Conservation (phyloP, 2,113 vertebrate genomes). For the Sorex araneus region DNA sequence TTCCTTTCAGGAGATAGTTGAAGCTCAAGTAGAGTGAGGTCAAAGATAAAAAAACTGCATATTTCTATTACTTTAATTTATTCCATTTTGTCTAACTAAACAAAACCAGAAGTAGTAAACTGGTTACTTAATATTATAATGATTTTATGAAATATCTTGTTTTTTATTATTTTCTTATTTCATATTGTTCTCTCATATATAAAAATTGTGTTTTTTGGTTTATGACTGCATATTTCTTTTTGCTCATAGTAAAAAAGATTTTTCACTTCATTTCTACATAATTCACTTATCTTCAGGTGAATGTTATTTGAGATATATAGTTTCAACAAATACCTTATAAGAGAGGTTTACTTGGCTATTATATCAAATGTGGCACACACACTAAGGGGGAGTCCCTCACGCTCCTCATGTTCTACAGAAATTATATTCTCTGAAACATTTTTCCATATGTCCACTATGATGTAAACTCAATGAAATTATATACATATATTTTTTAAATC, state of each 20-base stretch:
- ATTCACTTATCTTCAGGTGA: not conserved
- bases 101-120: no score
- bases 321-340: not conserved
- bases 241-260: not conserved
- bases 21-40: not conserved
- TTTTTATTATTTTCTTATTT: slow-evolving; percentile 3
- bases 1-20: not conserved
- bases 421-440: no score
- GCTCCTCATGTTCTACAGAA: no score
- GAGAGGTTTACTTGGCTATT: not conserved
- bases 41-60: not conserved
- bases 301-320: not conserved
- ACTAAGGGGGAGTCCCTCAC: not conserved
- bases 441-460: not conserved
- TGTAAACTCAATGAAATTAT: not conserved
- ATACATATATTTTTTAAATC: not conserved
- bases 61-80: not conserved
- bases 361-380: not conserved
- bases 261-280: not conserved
- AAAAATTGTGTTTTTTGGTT: not conserved
- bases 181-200: not conserved
- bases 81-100: not conserved
- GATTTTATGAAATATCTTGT: not conserved
- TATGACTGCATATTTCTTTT: not conserved
- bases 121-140: no score